Conservation (phyloP, 2,797 vertebrate species). For the Cyprinodon diabolis region DNA sequence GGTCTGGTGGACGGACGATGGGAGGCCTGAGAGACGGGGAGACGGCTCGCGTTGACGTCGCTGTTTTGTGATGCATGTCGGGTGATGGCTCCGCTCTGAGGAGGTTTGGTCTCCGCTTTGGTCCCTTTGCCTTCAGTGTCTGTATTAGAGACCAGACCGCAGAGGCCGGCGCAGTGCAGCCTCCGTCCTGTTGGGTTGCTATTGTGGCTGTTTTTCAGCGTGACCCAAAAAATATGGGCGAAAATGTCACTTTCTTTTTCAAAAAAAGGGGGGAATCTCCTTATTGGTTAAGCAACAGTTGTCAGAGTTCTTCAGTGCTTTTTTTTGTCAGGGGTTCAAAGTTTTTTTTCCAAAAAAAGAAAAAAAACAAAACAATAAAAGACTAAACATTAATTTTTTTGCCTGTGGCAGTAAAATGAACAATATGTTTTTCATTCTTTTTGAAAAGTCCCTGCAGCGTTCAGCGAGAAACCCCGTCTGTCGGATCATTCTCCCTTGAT, state of each 20-base stretch:
- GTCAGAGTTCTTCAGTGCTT: constrained; percentile 89
- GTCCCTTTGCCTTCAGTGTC: constrained; percentile 72
- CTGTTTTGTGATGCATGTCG: constrained; percentile 53
- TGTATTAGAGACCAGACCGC: constrained; percentile 60
- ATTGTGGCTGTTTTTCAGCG: constrained; percentile 69
- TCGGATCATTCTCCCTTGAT: constrained; percentile 94
- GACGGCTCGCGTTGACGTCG: constrained; percentile 71
- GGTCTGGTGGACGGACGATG: constrained; percentile 82
- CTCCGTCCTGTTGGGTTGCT: constrained; percentile 51
- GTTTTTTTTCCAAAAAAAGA: constrained; percentile 68
- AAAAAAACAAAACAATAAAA: constrained; percentile 67
- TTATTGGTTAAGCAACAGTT: constrained; percentile 86
- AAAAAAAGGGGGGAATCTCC: constrained; percentile 85
- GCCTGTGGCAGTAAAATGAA: constrained; percentile 94
- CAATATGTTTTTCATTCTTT: constrained; percentile 83
- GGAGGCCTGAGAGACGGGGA: constrained; percentile 93
- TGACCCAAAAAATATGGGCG: constrained; percentile 88
- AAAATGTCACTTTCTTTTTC: constrained; percentile 88
- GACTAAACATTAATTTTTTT: constrained; percentile 79
- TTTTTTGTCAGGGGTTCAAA: constrained; percentile 74
- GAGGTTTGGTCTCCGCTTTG: constrained; percentile 71
- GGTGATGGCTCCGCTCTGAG: constrained; percentile 58
- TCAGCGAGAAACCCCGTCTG: constrained; percentile 90
- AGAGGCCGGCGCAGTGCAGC: constrained; percentile 56
- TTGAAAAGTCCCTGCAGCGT: constrained; percentile 91